phyloP scores from a whole-genome alignment of 1,140 invertebrate species.

The Drosophila sulfurigaster region DNA sequence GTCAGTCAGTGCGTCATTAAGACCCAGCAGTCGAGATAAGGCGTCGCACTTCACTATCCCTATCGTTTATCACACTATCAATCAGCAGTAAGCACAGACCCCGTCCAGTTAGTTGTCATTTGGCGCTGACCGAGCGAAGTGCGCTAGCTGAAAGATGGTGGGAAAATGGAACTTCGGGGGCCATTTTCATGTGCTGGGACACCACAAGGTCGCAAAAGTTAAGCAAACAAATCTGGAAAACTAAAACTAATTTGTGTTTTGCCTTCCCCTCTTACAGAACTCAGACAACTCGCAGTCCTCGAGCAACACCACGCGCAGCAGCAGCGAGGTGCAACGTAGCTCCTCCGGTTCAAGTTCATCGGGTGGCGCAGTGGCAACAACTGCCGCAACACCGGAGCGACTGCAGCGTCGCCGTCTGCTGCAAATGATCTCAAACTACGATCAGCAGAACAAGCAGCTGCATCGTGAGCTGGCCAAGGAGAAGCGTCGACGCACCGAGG shows the following conservation, averaged over 20 bases:
- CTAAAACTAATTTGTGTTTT: not conserved
- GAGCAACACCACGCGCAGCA: slow-evolving; percentile 43
- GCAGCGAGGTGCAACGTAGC: slow-evolving; percentile 62
- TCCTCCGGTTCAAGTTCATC: slow-evolving; percentile 69
- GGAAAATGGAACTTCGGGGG: slow-evolving; percentile 51
- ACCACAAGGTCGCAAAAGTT: slow-evolving; percentile 37
- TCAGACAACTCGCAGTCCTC: slow-evolving; percentile 69
- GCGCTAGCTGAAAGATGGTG: slow-evolving; percentile 34
- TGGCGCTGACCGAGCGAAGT: slow-evolving; percentile 29
- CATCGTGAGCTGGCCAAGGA: slow-evolving; percentile 84
- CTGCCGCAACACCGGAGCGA: slow-evolving; percentile 36
- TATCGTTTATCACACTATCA: slow-evolving; percentile 29
- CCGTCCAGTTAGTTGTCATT: slow-evolving; percentile 54
- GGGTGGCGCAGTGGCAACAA: not conserved
- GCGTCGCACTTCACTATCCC: slow-evolving; percentile 22
- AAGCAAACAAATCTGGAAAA: not conserved
- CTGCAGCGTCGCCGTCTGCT: slow-evolving; percentile 63
- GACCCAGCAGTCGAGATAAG: slow-evolving; percentile 41
- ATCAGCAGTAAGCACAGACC: slow-evolving; percentile 27
- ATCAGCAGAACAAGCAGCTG: slow-evolving; percentile 76
- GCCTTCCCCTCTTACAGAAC: slow-evolving; percentile 35
- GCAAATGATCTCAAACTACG: slow-evolving; percentile 74
- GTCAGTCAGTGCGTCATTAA: slow-evolving; percentile 49
- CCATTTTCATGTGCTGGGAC: slow-evolving; percentile 50
- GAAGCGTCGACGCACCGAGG: slow-evolving; percentile 87